Evolutionary conservation across 2,888 invertebrate genomes (phyloP), one percentile per base, ranked within the genome.

Genomic region (Dione vanillae): DNA sequence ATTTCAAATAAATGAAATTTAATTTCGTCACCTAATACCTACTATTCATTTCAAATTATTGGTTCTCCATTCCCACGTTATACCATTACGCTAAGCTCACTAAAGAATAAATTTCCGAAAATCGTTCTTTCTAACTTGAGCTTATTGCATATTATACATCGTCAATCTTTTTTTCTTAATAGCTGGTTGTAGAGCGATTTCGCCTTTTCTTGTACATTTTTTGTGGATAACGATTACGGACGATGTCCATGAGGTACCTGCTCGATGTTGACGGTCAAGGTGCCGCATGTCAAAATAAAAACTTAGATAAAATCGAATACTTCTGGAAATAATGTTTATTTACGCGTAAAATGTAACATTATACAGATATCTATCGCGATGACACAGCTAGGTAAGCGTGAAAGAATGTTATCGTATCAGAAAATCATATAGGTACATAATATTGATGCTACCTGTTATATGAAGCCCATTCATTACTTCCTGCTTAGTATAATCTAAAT

Each of bases 101-200:
- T 90, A 88, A 84, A 85, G 87, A 89, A 90, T 91, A 91, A 90
- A 89, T 89, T 92, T 92, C 89, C 9, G 91, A 88, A 89, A 90
- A 91, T 91, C 91, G 86, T 82, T 85, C 84, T 87, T 84, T 88
- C 90, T 91, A 90, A 92, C 92, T 91, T 87, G 91, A 81, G 82
- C 88, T 89, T 91, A 91, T 91, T 92, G 87, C 86, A 85, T 86
- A 90, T 92, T 86, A 90, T 92, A 92, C 92, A 92, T 91, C 92
- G 90, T 88, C 78, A 87, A 87, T 85, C 86, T 87, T 88, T 91
- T 49, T 91, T 90, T 90, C 80, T 82, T 78, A 78, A 81, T 83
- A 87, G 87, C 73, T 82, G 84, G 86, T 86, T 87, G 85, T 83
- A 85, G 85, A 84, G 80, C 81, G 84, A 87, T 88, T 85, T 87